These are phyloP conservation scores for Euura saliciscinereae DNA, from an alignment of 1,140 invertebrate species.

Conservation along the genomic window DNA sequence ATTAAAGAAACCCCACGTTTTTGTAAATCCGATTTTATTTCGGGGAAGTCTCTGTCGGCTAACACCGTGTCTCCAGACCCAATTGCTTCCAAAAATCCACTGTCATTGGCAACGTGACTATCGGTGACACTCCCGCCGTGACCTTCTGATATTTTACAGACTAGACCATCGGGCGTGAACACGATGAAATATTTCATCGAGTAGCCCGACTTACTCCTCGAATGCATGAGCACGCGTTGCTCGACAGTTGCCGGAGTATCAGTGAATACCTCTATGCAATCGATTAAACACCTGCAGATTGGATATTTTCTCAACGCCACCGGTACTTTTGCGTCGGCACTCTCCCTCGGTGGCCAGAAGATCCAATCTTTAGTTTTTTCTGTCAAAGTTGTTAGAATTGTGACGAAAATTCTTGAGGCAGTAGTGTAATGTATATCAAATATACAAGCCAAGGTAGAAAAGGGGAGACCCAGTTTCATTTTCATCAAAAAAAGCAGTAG, in stretches of 20 bases:
- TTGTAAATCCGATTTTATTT: conserved; percentile 23
- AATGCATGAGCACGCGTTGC: conserved; percentile 21
- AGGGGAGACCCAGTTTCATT: conserved; percentile 24
- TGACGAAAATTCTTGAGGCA: not conserved
- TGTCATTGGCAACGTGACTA: conserved; percentile 24
- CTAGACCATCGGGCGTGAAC: conserved; percentile 15
- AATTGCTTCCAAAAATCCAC: conserved; percentile 39
- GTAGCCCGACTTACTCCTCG: conserved; percentile 18
- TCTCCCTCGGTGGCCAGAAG: conserved; percentile 16
- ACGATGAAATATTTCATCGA: conserved; percentile 22
- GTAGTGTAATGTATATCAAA: not conserved
- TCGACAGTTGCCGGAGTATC: conserved; percentile 18
- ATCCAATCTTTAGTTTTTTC: conserved; percentile 13
- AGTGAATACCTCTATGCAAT: conserved; percentile 14
- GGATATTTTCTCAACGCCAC: conserved; percentile 32
- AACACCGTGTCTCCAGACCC: conserved; percentile 43
- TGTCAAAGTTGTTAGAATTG: not conserved
- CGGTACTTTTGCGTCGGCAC: conserved; percentile 28
- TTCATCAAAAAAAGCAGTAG: conserved; percentile 28
- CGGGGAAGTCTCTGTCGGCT: conserved; percentile 47
- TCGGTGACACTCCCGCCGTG: conserved; percentile 19
- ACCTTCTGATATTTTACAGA: conserved; percentile 10
- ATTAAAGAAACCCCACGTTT: conserved; percentile 22
- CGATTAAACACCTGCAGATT: conserved; percentile 15
- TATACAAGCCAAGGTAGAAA: not conserved